phyloP scores from a whole-genome alignment of 2,113 vertebrate genomes.

The Sprattus sprattus region DNA sequence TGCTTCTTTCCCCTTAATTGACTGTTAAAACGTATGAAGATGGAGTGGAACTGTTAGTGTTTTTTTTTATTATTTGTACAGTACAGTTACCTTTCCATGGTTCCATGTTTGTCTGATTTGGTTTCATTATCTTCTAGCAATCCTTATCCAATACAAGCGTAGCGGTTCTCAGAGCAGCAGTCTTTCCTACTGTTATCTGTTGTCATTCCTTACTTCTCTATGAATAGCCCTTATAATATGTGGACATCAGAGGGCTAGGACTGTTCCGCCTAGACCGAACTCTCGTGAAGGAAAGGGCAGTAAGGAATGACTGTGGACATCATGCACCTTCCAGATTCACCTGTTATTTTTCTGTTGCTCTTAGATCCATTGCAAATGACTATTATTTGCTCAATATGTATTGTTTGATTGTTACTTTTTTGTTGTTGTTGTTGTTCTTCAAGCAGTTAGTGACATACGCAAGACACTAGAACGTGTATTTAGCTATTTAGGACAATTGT shows the following conservation, averaged over 20 bases:
- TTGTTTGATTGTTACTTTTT: slow-evolving; percentile 11
- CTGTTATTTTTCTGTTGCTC: neutral
- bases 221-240: neutral
- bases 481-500: slow-evolving; percentile 4
- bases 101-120: slow-evolving; percentile 53
- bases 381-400: neutral
- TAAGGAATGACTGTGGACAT: neutral
- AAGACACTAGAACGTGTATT: slow-evolving; percentile 9
- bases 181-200: slow-evolving; percentile 50
- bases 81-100: slow-evolving; percentile 44
- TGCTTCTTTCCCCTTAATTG: slow-evolving; percentile 45
- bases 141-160: neutral
- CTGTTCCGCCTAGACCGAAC: neutral
- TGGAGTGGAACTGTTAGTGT: slow-evolving; percentile 54
- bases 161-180: slow-evolving; percentile 17
- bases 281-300: neutral
- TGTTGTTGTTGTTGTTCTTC: neutral
- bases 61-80: slow-evolving; percentile 35
- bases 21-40: slow-evolving; percentile 61
- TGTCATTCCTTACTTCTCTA: slow-evolving; percentile 33
- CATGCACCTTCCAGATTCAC: neutral
- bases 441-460: neutral
- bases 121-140: slow-evolving; percentile 47
- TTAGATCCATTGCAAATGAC: neutral
- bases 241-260: neutral